Conservation (phyloP, 2,888 invertebrate species). For the Rhamnusium bicolor region DNA sequence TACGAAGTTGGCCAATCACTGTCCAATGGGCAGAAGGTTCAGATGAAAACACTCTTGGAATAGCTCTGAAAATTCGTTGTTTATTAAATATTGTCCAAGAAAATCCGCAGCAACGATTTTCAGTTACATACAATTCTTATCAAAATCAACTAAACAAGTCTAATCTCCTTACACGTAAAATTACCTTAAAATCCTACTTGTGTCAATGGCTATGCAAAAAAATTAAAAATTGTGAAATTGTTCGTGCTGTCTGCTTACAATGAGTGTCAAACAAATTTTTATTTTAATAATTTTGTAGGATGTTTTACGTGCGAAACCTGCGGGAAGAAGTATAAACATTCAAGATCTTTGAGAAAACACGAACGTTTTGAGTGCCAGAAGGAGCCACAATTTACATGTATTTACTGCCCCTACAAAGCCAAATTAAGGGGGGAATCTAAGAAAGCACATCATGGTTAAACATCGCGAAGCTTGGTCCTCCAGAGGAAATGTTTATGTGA, state of each 20-base stretch:
- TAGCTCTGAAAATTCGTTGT: too few relatives aligned
- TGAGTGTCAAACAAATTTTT: neutral
- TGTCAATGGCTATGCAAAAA: neutral
- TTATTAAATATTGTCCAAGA: too few relatives aligned
- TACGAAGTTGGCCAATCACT: too few relatives aligned
- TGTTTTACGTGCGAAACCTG: slow-evolving; percentile 56
- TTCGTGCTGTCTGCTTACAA: neutral
- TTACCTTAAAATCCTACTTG: neutral
- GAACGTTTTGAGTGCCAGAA: slow-evolving; percentile 54
- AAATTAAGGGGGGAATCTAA: slow-evolving; percentile 41
- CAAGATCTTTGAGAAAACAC: slow-evolving; percentile 50
- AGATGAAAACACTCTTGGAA: too few relatives aligned
- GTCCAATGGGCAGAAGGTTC: too few relatives aligned
- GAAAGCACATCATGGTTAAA: slow-evolving; percentile 41
- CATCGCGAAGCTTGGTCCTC: slow-evolving; percentile 29
- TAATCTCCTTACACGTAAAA: too few relatives aligned
- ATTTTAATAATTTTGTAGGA: slow-evolving; percentile 31
- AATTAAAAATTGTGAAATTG: neutral
- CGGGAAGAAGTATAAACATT: slow-evolving; percentile 59
- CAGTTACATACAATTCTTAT: too few relatives aligned
- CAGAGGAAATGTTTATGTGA: slow-evolving; percentile 20
- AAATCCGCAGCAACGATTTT: too few relatives aligned
- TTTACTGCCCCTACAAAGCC: slow-evolving; percentile 44
- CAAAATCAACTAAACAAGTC: too few relatives aligned
- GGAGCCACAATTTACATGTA: slow-evolving; percentile 49